Conservation (phyloP, 2,888 invertebrate species). For the Synanthedon myopaeformis region DNA sequence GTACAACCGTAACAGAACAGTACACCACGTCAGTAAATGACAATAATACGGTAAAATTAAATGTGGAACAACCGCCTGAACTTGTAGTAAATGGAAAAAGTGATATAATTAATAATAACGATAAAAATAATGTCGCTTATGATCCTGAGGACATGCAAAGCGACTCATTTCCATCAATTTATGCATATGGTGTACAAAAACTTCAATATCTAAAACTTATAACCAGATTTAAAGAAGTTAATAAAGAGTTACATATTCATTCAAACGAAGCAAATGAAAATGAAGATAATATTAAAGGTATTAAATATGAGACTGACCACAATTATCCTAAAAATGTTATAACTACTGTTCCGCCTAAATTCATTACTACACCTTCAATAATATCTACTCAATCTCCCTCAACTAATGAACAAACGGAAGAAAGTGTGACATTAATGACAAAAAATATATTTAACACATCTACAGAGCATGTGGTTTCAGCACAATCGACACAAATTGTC, state of each 20-base stretch:
- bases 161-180: slow-evolving; percentile 50
- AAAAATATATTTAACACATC: slow-evolving; percentile 27
- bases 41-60: neutral
- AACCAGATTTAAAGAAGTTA: slow-evolving; percentile 42
- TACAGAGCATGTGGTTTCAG: slow-evolving; percentile 34
- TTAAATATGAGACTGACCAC: slow-evolving; percentile 39
- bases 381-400: slow-evolving; percentile 13
- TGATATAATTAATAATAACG: slow-evolving; percentile 4
- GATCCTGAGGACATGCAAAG: slow-evolving; percentile 55
- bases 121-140: slow-evolving; percentile 34
- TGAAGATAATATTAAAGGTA: slow-evolving; percentile 32
- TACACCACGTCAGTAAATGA: slow-evolving; percentile 8
- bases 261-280: slow-evolving; percentile 38
- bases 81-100: slow-evolving; percentile 10
- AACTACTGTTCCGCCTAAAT: slow-evolving; percentile 13
- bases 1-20: neutral
- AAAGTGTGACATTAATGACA: slow-evolving; percentile 19
- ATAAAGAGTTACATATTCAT: slow-evolving; percentile 47
- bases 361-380: slow-evolving; percentile 8
- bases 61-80: slow-evolving; percentile 24
- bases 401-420: slow-evolving; percentile 18
- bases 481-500: slow-evolving; percentile 24
- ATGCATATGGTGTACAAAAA: slow-evolving; percentile 54
- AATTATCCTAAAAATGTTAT: slow-evolving; percentile 8
- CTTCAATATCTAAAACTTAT: slow-evolving; percentile 49